Conservation (phyloP, 2,888 invertebrate species). For the Melangyna quadrimaculata region DNA sequence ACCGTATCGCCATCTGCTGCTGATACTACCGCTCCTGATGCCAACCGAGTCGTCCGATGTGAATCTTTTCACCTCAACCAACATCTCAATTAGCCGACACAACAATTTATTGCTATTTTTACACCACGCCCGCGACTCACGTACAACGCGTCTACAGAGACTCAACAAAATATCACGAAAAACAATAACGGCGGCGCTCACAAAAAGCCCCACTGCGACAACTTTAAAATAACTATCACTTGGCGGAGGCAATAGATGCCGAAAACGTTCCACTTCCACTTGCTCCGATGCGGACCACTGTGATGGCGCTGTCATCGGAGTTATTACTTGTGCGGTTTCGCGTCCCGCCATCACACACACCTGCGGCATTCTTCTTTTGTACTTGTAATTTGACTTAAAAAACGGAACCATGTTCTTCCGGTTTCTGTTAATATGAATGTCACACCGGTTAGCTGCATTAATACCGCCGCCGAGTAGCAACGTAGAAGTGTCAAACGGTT, state of each 20-base stretch:
- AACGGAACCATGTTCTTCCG: conserved; percentile 74
- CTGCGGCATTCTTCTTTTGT: conserved; percentile 78
- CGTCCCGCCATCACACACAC: conserved; percentile 45
- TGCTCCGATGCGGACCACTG: conserved; percentile 22
- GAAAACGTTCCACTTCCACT: conserved; percentile 56
- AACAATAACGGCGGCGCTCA: conserved; percentile 54
- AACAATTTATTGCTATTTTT: conserved; percentile 64
- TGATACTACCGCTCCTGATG: background rate
- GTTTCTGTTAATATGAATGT: conserved; percentile 57
- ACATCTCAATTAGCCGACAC: conserved; percentile 48
- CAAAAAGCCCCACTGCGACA: conserved; percentile 58
- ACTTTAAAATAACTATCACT: conserved; percentile 61
- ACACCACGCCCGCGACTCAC: conserved; percentile 65
- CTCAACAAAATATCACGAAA: conserved; percentile 68
- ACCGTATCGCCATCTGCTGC: conserved; percentile 24
- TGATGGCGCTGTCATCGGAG: conserved; percentile 28
- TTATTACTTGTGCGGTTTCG: conserved; percentile 29
- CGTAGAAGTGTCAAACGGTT: conserved; percentile 44
- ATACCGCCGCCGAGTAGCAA: conserved; percentile 22
- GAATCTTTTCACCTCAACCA: conserved; percentile 49
- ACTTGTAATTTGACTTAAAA: conserved; percentile 80
- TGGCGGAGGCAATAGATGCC: conserved; percentile 39
- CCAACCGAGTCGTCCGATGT: background rate
- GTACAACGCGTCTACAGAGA: conserved; percentile 50
- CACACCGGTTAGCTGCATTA: conserved; percentile 51